Conservation (phyloP, 2,888 invertebrate species). For the Drosophila mercatorum region DNA sequence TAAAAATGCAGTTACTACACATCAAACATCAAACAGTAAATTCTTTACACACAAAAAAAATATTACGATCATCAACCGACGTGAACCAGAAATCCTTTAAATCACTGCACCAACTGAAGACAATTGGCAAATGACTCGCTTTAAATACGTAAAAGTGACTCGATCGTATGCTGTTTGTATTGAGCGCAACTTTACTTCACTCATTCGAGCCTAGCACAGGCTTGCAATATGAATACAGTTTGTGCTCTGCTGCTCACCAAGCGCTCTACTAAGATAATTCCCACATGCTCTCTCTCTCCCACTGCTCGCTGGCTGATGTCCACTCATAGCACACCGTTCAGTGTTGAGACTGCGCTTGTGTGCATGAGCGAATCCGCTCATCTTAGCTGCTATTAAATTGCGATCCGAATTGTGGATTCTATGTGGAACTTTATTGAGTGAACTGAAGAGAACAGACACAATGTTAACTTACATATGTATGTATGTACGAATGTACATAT, state of each 20-base stretch:
- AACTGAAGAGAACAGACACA: neutral
- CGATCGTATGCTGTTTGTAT: neutral
- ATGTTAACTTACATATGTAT: neutral
- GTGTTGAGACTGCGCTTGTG: neutral
- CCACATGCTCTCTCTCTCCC: neutral
- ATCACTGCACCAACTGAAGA: neutral
- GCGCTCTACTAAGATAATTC: neutral
- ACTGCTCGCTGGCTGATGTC: neutral
- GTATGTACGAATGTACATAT: neutral
- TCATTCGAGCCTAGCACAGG: neutral
- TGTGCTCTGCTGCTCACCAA: neutral
- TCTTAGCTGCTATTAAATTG: neutral
- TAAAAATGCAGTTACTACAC: neutral
- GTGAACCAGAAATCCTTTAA: accelerated
- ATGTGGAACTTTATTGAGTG: neutral
- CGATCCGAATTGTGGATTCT: neutral
- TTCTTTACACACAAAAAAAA: neutral
- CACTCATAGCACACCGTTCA: neutral
- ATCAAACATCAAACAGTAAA: neutral
- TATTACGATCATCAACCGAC: neutral
- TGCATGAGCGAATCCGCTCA: neutral
- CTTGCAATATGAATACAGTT: neutral
- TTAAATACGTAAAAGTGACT: neutral
- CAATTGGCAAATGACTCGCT: neutral
- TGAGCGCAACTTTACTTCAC: neutral